Conservation (phyloP, 2,797 vertebrate genomes). For the Lepilemur septentrionalis region DNA sequence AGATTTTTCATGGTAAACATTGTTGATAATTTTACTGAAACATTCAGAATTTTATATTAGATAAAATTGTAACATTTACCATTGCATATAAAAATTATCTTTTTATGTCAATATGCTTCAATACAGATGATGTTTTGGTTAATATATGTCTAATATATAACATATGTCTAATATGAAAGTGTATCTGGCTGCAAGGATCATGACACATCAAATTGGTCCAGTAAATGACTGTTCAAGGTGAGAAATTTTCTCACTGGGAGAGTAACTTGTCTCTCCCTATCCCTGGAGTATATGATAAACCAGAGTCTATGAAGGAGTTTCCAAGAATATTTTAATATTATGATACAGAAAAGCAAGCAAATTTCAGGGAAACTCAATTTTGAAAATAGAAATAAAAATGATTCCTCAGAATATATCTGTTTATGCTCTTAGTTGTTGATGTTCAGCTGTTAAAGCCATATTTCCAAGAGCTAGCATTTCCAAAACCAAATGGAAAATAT, state of each 20-base stretch:
- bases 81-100: not conserved
- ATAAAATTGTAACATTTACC: not conserved
- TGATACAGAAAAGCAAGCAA: conserved; percentile 10
- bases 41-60: conserved; percentile 1
- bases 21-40: conserved; percentile 13
- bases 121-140: not conserved
- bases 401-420: not conserved
- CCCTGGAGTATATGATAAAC: not conserved
- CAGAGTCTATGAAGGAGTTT: not conserved
- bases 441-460: not conserved
- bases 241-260: not conserved
- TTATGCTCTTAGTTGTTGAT: conserved; percentile 17
- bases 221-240: not conserved
- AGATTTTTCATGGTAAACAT: not conserved
- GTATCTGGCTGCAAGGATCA: not conserved
- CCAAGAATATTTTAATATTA: conserved; percentile 36
- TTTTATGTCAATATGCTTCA: not conserved
- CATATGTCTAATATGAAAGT: not conserved
- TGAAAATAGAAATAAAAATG: conserved; percentile 55
- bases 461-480: not conserved
- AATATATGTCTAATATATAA: not conserved
- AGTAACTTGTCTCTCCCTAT: not conserved
- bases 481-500: conserved; percentile 39
- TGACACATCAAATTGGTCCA: not conserved
- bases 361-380: conserved; percentile 29